Conservation (phyloP, 1,140 invertebrate species). For the Eupeodes corollae region DNA sequence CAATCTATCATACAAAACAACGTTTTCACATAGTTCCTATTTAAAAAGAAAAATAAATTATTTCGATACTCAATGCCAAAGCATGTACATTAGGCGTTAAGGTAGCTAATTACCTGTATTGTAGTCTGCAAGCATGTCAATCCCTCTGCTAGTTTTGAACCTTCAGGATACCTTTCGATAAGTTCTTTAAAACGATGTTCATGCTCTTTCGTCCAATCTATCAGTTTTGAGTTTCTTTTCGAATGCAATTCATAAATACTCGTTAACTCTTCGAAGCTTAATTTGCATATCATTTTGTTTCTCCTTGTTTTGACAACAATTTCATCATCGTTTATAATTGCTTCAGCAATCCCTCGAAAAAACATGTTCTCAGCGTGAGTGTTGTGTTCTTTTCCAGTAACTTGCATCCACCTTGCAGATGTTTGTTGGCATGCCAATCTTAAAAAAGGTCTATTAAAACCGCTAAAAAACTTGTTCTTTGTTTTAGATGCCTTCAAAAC, state of each 20-base stretch:
- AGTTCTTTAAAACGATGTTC: conserved; percentile 11
- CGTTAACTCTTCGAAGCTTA: background rate
- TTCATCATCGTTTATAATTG: conserved; percentile 7
- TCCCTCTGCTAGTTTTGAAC: conserved; percentile 17
- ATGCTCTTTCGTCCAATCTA: conserved; percentile 11
- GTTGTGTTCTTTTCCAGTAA: conserved; percentile 7
- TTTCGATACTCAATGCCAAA: conserved; percentile 1
- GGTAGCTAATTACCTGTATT: conserved; percentile 19
- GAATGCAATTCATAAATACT: conserved; percentile 3
- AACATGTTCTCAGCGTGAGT: conserved; percentile 25
- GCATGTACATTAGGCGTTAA: background rate
- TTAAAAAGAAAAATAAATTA: conserved; percentile 4
- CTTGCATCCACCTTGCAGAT: conserved; percentile 13
- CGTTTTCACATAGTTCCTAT: conserved; percentile 51
- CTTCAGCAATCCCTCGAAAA: conserved; percentile 16
- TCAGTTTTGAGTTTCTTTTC: background rate
- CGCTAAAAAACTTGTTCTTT: conserved; percentile 8
- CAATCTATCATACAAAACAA: conserved; percentile 54
- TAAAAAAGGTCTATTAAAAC: conserved; percentile 50
- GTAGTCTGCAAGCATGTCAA: conserved; percentile 27
- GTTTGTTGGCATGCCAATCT: conserved; percentile 46
- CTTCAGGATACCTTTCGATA: conserved; percentile 9
- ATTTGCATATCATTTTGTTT: background rate
- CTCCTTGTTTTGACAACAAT: conserved; percentile 7
- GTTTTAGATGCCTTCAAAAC: conserved; percentile 6